Evolutionary conservation across 1,140 invertebrate genomes (phyloP).

Genomic region (Dolichoris vasculosae): DNA sequence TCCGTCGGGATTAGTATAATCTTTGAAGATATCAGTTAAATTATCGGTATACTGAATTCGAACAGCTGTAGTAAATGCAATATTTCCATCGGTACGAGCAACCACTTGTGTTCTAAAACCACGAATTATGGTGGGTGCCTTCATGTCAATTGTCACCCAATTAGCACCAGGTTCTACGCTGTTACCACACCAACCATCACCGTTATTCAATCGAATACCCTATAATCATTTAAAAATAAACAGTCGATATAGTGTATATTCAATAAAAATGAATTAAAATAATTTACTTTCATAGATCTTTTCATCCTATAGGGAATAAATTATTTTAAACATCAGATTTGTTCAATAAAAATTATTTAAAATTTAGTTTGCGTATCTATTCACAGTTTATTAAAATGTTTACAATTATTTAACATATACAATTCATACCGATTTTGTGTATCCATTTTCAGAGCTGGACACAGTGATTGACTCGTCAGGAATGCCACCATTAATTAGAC

Average conservation of each 20-base stretch:
- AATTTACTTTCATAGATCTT: background rate
- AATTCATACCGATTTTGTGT: slow-evolving; percentile 82
- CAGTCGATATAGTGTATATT: background rate
- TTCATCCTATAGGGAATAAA: too few relatives aligned
- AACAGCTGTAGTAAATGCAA: slow-evolving; percentile 91
- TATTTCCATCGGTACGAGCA: slow-evolving; percentile 82
- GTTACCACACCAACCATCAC: slow-evolving; percentile 92
- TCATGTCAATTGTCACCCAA: slow-evolving; percentile 91
- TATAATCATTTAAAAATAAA: slow-evolving; percentile 62
- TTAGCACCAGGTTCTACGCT: slow-evolving; percentile 88
- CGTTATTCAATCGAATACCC: slow-evolving; percentile 87
- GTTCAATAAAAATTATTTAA: too few relatives aligned
- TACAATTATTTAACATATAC: slow-evolving; percentile 48
- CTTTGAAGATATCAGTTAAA: slow-evolving; percentile 90
- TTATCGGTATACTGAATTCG: slow-evolving; percentile 91
- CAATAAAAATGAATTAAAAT: background rate
- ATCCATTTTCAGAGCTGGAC: slow-evolving; percentile 87
- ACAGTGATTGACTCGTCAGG: slow-evolving; percentile 92
- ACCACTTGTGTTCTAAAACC: slow-evolving; percentile 93
- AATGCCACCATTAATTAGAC: slow-evolving; percentile 90
- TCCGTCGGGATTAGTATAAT: slow-evolving; percentile 93
- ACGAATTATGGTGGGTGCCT: slow-evolving; percentile 91
- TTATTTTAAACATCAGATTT: too few relatives aligned
- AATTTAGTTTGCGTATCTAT: too few relatives aligned
- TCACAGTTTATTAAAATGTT: background rate